Percentiles rank a stretch among this genome's conserved stretches.
Evolutionary conservation across 2,113 vertebrate genomes (phyloP).

Genomic region (Tetraodon nigroviridis): DNA sequence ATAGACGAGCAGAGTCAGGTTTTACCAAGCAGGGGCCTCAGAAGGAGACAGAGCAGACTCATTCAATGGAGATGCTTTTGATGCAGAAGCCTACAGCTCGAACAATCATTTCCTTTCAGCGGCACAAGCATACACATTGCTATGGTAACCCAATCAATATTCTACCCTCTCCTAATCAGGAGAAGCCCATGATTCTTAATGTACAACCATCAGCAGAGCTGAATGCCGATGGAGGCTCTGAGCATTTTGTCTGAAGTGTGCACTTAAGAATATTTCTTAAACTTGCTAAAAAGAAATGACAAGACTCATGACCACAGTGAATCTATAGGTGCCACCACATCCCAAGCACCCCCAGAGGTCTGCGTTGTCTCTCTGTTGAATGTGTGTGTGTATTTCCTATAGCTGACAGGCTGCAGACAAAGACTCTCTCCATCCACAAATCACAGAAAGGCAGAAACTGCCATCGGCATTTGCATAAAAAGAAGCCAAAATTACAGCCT

Average conservation of each 20-base stretch:
- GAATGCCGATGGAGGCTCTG: conserved; percentile 2
- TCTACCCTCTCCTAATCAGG: conserved; percentile 24
- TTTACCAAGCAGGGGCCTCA: conserved; percentile 68
- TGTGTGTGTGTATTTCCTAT: conserved; percentile 47
- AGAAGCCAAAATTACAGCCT: conserved; percentile 8
- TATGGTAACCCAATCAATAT: conserved; percentile 50
- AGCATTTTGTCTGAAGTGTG: conserved; percentile 21
- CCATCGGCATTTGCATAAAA: conserved; percentile 34
- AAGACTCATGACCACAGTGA: not conserved
- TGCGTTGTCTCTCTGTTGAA: conserved; percentile 39
- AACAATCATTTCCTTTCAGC: conserved; percentile 54
- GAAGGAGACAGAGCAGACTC: conserved; percentile 55
- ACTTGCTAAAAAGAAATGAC: conserved; percentile 36
- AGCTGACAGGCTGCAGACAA: conserved; percentile 52
- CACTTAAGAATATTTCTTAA: conserved; percentile 15
- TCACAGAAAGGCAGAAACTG: conserved; percentile 45
- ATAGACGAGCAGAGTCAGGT: conserved; percentile 51
- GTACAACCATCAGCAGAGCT: conserved; percentile 15
- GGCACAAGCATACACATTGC: conserved; percentile 34
- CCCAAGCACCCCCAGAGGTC: conserved; percentile 37
- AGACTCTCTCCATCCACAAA: conserved; percentile 38
- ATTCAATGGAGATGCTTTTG: conserved; percentile 44
- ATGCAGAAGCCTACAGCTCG: conserved; percentile 36
- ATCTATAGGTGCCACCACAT: conserved; percentile 9
- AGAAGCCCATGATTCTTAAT: conserved; percentile 18